Base-by-base conservation (phyloP, 92 coral and sea anemone genomes). In the Heteractis magnifica region DNA sequence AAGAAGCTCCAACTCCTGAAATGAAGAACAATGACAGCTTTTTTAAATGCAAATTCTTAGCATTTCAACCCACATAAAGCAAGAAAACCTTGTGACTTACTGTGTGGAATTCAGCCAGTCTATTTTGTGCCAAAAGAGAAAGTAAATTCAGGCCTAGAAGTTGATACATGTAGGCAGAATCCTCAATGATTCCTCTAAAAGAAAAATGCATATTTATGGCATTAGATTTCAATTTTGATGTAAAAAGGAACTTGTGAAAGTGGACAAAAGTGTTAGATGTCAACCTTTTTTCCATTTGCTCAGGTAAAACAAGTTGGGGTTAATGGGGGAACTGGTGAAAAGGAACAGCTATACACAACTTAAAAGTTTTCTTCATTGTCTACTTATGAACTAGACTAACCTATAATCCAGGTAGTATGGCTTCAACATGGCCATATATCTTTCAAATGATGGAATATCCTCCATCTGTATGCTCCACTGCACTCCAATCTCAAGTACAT, bases 351-450 rank as follows among this genome's bases (percentile, higher is more conserved):
- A 34, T 34, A 34, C 44, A 34, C 44, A 34, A 34, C 44, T 26
- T 26, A 26, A 26, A 26, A 0, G 26, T 26, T 26, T 26, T 26
- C 26, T 34, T 34, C 44, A 34, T 34, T 34, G 44, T 34, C 44
- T 34, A 34, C 0, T 34, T 34, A 34, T 34, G 44, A 20, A 71
- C n/a, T 73, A 73, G 12, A 9, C 81, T 56, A 87, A 97, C 99
- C 90, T 92, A 82, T 97, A 97, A 88, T 97, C 99, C 50, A 97
- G 79, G 80, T 97, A 97, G 72, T 97, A 97, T 11, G 99, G 99
- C 74, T 97, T 97, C 52, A 97, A 85, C 86, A 95, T 98, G 20
- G 99, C 99, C 99, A 97, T 97, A 77, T 97, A 97, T 94, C 99
- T 87, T 74, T 97, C 99, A 89, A 97, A 97, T 14, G 98, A 94